Base-by-base conservation (phyloP, 2,113 vertebrate species). In the Ceyx margarethae region DNA sequence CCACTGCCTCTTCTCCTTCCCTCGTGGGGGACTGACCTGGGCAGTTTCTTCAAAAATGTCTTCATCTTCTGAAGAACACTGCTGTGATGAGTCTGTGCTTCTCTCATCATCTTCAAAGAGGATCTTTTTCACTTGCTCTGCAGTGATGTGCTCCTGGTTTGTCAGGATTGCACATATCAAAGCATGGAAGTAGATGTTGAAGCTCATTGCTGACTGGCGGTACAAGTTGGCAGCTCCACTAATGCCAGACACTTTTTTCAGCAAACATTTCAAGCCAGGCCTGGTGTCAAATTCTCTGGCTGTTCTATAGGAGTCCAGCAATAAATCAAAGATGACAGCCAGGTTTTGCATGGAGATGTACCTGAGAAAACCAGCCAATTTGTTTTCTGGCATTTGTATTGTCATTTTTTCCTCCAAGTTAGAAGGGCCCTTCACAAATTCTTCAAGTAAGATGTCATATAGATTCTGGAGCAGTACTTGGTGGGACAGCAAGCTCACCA, bases 21-120 rank as follows among this genome's bases (percentile, higher is more conserved):
- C 98, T 9, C 98, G 96, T 0, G 99, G 99, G 3, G 99, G 99
- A 93, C 99, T 99, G 82, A 99, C 99, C 97, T 99, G 99, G 5
- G 99, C 99, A 0, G 99, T 99, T 96, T 99, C 99, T 94, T 99
- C 99, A 90, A 99, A 99, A 76, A 99, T 99, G 94, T 99, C 99
- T 90, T 99, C 99, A 6, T 99, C 99, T 90, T 99, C 99, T 1
- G 99, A 99, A 10, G 99, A 99, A 66, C 98, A 99, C 35, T 98
- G 99, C 79, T 98, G 99, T 2, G 99, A 99, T 0, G 99, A 99
- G 80, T 99, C 99, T 0, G 99, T 98, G 93, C 98, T 99, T 22
- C 98, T 97, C 84, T 98, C 99, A 3, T 99, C 99, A 11, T 99
- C 99, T 91, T 99, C 99, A 22, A 97, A 98, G 37, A 99, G 98